These are phyloP conservation scores for Ectemnius cavifrons DNA, from an alignment of 2,888 invertebrate species.

Conservation along the genomic window DNA sequence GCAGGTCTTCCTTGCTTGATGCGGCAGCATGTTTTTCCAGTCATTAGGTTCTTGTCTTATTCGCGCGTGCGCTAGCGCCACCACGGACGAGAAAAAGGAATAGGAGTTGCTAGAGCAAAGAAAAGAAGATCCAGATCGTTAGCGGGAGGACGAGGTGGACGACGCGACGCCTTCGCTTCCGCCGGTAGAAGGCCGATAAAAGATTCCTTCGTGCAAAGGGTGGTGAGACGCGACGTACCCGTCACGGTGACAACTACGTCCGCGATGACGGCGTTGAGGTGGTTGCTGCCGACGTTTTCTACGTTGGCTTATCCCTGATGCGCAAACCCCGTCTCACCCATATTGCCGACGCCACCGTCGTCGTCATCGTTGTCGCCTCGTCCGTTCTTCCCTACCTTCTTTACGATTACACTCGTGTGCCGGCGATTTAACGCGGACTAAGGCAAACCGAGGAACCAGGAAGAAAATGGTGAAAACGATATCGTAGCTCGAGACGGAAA, in stretches of 20 bases:
- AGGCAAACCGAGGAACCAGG: constrained; percentile 8
- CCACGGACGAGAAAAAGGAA: constrained; percentile 1
- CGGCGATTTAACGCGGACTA: constrained; percentile 25
- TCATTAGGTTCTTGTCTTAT: constrained; percentile 46
- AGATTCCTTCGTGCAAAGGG: constrained; percentile 24
- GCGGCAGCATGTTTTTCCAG: constrained; percentile 48
- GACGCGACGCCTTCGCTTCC: neutral
- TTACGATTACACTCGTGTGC: constrained; percentile 30
- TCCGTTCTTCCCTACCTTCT: constrained; percentile 7
- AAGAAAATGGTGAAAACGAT: too few species aligned
- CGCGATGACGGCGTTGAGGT: too few species aligned
- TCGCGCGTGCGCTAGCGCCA: neutral
- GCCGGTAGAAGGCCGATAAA: constrained; percentile 17
- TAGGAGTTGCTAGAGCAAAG: constrained; percentile 2
- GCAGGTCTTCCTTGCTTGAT: constrained; percentile 32
- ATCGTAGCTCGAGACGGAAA: neutral
- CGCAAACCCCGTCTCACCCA: neutral
- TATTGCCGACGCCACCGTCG: neutral
- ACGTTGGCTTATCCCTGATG: too few species aligned
- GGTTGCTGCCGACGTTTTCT: too few species aligned
- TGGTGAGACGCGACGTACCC: neutral
- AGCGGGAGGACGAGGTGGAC: constrained; percentile 11
- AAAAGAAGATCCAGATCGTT: constrained; percentile 35
- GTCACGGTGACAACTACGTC: too few species aligned
- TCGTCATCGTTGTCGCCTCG: neutral